Base-by-base conservation (phyloP, 2,888 invertebrate species). In the Pyrochroa serraticornis region DNA sequence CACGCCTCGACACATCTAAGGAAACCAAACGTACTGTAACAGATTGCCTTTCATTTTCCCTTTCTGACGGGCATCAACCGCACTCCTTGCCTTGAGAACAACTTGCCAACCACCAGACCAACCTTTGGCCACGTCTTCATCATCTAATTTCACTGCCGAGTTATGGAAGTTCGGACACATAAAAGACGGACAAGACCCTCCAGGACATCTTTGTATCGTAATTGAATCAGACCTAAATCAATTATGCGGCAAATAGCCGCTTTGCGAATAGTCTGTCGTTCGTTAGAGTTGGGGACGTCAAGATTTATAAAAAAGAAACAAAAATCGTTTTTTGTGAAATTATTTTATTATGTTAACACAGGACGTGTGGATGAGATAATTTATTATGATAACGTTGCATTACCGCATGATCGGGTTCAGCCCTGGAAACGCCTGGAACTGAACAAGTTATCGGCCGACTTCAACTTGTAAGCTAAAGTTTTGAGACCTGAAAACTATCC, bases 181-280 rank as follows among this genome's bases (percentile, higher is more conserved):
- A 58, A 63, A 60, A 63, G 63, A 63, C 63, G 55, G 50, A 42
- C 38, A 33, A 38, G 48, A 51, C 58, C 63, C 63, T 58, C 49
- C 51, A 50, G 58, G 60, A 56, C 51, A 51, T 60, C 60, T 63
- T 60, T 60, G 50, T 51, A 37, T 58, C 44, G 51, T 54, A 63
- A 63, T 53, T 58, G 39, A 50, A 58, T 63, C 39, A 58, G 43
- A 47, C 45, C 57, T 54, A 52, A 63, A 57, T 58, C 58, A 60
- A 54, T 53, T 52, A 46, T 46, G 54, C 50, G 56, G 57, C 53
- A 52, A 42, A 60, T 52, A 51, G 46, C 9, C 32, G 14, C 34
- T 39, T 39, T 39, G 2, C 22, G n/a, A 7, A 13, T 39, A 6
- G 5, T 47, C 22, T 5, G 5, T 5, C 5, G 5, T 22, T 22